A percentile compares a stretch with the other conserved stretches of the same genome.
Conservation (phyloP, 2,888 invertebrate species). For the Sesamia inferens region DNA sequence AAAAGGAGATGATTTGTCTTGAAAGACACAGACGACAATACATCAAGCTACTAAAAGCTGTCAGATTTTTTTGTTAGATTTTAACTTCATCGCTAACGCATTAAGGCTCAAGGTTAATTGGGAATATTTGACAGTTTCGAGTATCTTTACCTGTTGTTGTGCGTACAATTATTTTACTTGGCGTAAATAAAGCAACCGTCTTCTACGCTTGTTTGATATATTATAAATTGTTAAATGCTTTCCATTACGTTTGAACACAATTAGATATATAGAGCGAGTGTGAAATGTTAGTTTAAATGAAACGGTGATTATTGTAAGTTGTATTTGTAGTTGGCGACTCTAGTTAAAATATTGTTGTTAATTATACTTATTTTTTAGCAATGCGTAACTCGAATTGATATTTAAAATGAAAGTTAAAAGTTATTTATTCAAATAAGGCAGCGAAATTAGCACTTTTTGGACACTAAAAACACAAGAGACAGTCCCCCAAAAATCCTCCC, state of each 20-base stretch:
- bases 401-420: neutral
- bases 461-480: no score
- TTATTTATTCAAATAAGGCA: no score
- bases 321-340: conserved; percentile 48
- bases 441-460: no score
- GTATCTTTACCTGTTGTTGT: neutral
- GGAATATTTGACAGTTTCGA: no score
- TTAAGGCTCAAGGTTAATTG: no score
- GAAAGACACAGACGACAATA: no score
- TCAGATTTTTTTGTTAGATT: no score
- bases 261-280: conserved; percentile 30
- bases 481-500: no score
- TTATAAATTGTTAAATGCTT: conserved; percentile 35
- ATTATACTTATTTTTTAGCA: neutral
- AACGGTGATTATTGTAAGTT: conserved; percentile 59
- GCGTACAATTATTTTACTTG: conserved; percentile 19
- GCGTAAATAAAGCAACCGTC: conserved; percentile 53
- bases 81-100: no score
- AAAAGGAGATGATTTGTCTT: no score
- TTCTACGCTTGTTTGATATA: conserved; percentile 43
- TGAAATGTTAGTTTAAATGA: conserved; percentile 31
- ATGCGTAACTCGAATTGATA: conserved; percentile 23
- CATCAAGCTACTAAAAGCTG: no score
- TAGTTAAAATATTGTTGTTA: conserved; percentile 34
- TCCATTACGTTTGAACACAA: conserved; percentile 39